A percentile compares a stretch with the other conserved stretches of the same genome.
These are phyloP conservation scores for Phocoena phocoena DNA, from an alignment of 2,113 vertebrate genomes.

Conservation along the genomic window DNA sequence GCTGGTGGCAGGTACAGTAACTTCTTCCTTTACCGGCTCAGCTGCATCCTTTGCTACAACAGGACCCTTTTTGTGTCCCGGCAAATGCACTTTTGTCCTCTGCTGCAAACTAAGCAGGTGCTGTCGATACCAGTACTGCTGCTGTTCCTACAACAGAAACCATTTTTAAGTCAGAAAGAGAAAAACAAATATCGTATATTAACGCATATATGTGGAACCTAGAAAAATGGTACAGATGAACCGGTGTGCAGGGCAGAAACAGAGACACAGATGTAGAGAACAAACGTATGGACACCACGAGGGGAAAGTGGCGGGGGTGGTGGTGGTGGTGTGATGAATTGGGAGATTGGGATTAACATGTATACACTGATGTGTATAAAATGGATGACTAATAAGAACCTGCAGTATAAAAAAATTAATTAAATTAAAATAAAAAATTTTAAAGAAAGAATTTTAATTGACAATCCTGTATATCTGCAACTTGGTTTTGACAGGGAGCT, in stretches of 20 bases:
- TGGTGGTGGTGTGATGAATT: no score
- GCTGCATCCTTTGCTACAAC: constrained; percentile 76
- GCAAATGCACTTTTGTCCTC: constrained; percentile 87
- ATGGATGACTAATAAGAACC: no score
- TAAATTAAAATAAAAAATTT: neutral
- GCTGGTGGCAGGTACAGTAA: constrained; percentile 67
- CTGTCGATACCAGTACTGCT: constrained; percentile 97
- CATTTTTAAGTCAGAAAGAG: constrained; percentile 25
- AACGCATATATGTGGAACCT: no score
- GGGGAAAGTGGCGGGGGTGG: no score
- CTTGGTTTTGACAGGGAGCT: neutral
- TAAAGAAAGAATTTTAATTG: neutral
- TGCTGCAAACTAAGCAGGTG: constrained; percentile 94
- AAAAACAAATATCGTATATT: no score
- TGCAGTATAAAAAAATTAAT: no score
- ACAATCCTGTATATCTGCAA: constrained; percentile 5
- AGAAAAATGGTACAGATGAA: no score
- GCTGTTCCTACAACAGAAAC: constrained; percentile 88
- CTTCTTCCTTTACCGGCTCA: constrained; percentile 79
- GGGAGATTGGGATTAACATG: no score
- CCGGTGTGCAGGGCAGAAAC: no score
- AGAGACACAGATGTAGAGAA: no score
- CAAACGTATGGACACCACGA: no score
- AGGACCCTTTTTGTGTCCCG: constrained; percentile 82
- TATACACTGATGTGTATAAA: no score